phyloP scores from a whole-genome alignment of 2,797 vertebrate species.

The Pseudomugil gertrudae region DNA sequence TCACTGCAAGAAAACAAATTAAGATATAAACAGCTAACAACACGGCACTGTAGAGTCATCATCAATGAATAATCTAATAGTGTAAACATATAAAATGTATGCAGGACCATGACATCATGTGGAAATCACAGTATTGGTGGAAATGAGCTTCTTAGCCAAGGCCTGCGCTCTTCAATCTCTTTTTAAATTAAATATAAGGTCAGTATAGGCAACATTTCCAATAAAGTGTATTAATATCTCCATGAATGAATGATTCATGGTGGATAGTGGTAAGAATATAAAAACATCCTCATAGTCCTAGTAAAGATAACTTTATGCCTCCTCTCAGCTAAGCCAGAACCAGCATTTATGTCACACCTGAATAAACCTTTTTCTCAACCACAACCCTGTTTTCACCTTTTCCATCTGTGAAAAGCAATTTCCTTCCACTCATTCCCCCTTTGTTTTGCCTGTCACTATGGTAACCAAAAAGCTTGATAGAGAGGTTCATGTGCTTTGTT shows the following conservation, averaged over 20 bases:
- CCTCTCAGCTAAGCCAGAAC: neutral
- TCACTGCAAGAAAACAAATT: no score
- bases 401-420: conserved; percentile 18
- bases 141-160: no score
- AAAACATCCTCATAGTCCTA: neutral
- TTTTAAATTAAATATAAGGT: neutral
- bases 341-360: conserved; percentile 40
- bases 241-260: neutral
- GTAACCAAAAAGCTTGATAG: conserved; percentile 54
- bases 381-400: conserved; percentile 16
- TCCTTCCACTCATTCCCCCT: neutral
- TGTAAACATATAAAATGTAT: no score
- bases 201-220: neutral
- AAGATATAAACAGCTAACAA: no score
- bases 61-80: no score
- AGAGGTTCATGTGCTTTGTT: conserved; percentile 17
- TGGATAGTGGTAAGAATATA: no score
- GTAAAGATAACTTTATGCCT: conserved; percentile 3
- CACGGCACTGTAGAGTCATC: no score
- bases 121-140: no score
- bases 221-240: conserved; percentile 3
- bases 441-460: conserved; percentile 52
- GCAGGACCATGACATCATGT: no score
- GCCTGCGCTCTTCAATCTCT: no score
- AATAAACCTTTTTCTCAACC: conserved; percentile 37